Conservation (phyloP, 2,113 vertebrate genomes). For the Epinephelus fuscoguttatus region DNA sequence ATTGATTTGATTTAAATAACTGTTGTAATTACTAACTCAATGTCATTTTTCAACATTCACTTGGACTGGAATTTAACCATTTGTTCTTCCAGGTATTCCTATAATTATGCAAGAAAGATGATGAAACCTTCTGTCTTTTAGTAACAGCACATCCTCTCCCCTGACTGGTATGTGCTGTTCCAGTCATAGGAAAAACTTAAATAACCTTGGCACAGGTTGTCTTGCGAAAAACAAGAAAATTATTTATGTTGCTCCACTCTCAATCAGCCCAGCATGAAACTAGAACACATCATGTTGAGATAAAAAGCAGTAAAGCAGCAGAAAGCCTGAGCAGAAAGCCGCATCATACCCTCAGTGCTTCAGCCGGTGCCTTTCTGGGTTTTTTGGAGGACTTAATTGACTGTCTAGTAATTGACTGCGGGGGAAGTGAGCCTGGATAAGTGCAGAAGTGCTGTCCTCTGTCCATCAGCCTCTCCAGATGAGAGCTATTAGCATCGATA, state of each 20-base stretch:
- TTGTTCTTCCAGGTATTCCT: not conserved
- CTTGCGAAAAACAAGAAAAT: slow-evolving; percentile 40
- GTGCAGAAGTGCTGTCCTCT: slow-evolving; percentile 78
- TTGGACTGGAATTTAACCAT: not conserved
- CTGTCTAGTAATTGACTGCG: slow-evolving; percentile 79
- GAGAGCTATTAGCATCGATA: slow-evolving; percentile 77
- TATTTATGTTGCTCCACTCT: slow-evolving; percentile 4
- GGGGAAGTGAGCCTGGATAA: slow-evolving; percentile 73
- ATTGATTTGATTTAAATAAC: not conserved
- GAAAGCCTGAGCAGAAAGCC: slow-evolving; percentile 12
- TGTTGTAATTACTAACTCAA: not conserved
- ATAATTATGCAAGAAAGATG: not conserved
- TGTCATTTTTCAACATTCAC: not conserved
- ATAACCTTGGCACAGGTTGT: slow-evolving; percentile 31
- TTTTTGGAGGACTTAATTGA: slow-evolving; percentile 80
- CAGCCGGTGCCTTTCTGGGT: slow-evolving; percentile 20
- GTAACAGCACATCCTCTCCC: not conserved
- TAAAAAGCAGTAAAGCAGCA: slow-evolving; percentile 43
- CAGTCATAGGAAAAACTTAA: slow-evolving; percentile 17
- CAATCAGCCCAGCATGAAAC: slow-evolving; percentile 31
- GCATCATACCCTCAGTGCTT: slow-evolving; percentile 40
- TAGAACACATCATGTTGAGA: slow-evolving; percentile 12
- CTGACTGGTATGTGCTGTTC: slow-evolving; percentile 12
- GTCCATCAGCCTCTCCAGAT: slow-evolving; percentile 81
- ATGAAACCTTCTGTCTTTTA: not conserved